phyloP scores from a whole-genome alignment of 2,888 invertebrate genomes.

The Spialia ferax region DNA sequence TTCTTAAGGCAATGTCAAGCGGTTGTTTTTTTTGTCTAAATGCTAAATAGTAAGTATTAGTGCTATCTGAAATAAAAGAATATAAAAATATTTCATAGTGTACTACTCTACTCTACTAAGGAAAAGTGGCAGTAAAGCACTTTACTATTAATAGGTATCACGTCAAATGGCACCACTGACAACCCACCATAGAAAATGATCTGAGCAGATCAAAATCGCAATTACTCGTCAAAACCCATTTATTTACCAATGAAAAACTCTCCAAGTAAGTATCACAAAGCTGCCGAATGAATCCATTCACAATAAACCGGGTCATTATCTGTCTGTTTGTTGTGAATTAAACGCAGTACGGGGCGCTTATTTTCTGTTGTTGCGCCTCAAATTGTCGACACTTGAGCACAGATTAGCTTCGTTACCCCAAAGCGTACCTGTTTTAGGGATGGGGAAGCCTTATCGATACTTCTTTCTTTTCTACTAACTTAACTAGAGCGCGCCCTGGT shows the following conservation, averaged over 20 bases:
- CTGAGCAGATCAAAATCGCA: background rate
- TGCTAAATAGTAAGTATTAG: too few species aligned
- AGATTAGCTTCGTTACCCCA: constrained; percentile 86
- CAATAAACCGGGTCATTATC: constrained; percentile 56
- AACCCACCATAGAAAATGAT: background rate
- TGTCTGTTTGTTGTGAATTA: constrained; percentile 67
- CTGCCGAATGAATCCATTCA: constrained; percentile 41
- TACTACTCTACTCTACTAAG: too few species aligned
- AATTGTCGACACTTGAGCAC: constrained; percentile 86
- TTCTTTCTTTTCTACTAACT: too few species aligned
- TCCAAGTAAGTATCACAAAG: background rate
- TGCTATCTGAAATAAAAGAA: too few species aligned
- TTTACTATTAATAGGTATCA: background rate
- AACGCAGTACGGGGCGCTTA: constrained; percentile 73
- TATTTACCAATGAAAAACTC: constrained; percentile 9
- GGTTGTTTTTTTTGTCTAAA: too few species aligned
- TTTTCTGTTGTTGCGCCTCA: constrained; percentile 85
- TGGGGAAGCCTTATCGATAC: constrained; percentile 42
- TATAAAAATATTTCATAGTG: too few species aligned
- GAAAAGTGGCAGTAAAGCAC: too few species aligned
- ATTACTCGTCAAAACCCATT: background rate
- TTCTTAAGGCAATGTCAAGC: too few species aligned
- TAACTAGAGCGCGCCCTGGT: too few species aligned
- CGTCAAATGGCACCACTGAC: background rate
- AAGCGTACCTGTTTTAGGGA: constrained; percentile 71